phyloP scores from a whole-genome alignment of 2,113 vertebrate species.

The Mormyrus lacerda region DNA sequence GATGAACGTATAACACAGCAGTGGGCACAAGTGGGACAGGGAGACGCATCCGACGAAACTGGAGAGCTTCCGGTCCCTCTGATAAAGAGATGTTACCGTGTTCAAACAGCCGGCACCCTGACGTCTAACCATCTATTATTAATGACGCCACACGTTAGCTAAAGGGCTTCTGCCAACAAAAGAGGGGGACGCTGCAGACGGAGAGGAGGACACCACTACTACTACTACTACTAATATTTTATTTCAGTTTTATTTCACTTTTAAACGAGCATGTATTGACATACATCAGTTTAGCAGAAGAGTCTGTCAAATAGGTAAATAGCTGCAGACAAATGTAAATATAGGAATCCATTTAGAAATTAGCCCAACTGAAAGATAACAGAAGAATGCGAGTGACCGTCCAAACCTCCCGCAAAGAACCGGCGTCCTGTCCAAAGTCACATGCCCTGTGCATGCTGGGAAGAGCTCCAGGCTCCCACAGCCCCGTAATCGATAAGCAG shows the following conservation, averaged over 20 bases:
- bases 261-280: neutral
- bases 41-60: neutral
- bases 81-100: neutral
- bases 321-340: neutral
- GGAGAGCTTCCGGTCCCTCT: neutral
- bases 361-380: neutral
- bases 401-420: neutral
- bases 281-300: neutral
- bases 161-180: neutral
- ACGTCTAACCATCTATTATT: conserved; percentile 9
- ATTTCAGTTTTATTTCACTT: neutral
- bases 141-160: neutral
- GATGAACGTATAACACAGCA: neutral
- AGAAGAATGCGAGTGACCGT: neutral
- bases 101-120: neutral
- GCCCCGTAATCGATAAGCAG: neutral
- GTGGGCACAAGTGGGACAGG: neutral
- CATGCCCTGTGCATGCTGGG: neutral
- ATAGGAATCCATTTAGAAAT: neutral
- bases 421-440: neutral
- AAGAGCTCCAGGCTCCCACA: neutral
- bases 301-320: neutral
- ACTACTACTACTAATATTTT: too few species aligned
- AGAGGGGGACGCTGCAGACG: neutral
- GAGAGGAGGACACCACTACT: neutral